Base-by-base conservation (phyloP, 1,140 invertebrate genomes). In the Macrocentrus cingulum region DNA sequence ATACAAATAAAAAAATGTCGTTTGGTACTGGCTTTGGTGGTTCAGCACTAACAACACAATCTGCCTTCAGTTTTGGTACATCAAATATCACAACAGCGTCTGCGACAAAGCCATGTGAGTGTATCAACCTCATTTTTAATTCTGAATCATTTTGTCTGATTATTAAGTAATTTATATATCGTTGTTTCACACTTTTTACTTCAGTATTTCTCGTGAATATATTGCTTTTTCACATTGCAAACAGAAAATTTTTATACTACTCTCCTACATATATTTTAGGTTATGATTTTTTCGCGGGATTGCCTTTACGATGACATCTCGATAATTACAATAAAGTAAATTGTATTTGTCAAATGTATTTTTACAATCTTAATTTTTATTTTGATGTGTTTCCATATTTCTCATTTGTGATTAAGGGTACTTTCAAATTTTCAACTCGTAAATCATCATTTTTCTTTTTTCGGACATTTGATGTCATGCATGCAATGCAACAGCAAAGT, bases 1-100 rank as follows among this genome's bases (percentile, higher is more conserved):
- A 29, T 29, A 29, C 4, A 29, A 5, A 5, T 29, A 29, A 29
- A 61, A 67, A 68, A 54, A 79, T 79, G 77, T 76, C 77, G 19
- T 79, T 79, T 44, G 70, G 71, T 0, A 64, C 66, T 22, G 70
- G 73, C 2, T 79, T 79, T 59, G 75, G 73, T 6, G 54, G 67
- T 4, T 61, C 67, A 9, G 68, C 69, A 9, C 71, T 71, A 1
- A 62, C 73, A 5, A 63, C 68, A 0, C 60, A 63, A 50, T 65
- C 73, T 2, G 67, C 72, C 15, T 79, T 77, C 37, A 68, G 68
- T 7, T 77, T 77, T 22, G 75, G 72, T 37, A 57, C 66, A 6
- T 64, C 70, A 2, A 67, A 66, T 0, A 56, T 72, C 2, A 62
- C 70, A 2, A 65, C 74, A 18, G 67, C 69, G 7, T 73, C 76